These are phyloP conservation scores for Mustela nigripes DNA, from an alignment of 2,113 vertebrate species.

Conservation along the genomic window DNA sequence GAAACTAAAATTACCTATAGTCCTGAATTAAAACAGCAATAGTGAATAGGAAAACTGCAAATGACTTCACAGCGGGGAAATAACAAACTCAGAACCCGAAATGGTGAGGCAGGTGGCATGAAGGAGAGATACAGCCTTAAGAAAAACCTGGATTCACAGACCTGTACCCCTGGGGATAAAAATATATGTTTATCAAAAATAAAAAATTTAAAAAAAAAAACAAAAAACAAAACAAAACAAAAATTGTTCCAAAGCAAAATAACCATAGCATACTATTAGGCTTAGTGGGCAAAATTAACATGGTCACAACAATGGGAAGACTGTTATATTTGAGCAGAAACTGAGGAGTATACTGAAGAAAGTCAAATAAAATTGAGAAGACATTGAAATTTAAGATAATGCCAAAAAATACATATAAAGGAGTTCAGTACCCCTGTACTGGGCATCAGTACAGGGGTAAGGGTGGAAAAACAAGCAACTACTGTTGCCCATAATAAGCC, in stretches of 20 bases:
- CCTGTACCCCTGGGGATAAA: too few relatives aligned
- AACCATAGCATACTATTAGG: not conserved
- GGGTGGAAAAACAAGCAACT: not conserved
- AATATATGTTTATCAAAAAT: too few relatives aligned
- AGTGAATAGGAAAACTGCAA: not conserved
- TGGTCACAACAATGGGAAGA: not conserved
- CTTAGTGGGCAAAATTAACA: not conserved
- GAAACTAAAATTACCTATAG: not conserved
- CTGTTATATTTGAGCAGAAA: constrained; percentile 7
- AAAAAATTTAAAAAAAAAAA: too few relatives aligned
- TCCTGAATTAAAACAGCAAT: not conserved
- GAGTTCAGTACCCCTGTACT: not conserved
- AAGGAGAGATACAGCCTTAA: not conserved
- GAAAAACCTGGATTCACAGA: not conserved
- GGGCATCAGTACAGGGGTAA: not conserved
- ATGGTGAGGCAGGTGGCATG: too few relatives aligned
- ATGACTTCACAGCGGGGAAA: not conserved
- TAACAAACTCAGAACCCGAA: not conserved
- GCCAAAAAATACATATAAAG: not conserved
- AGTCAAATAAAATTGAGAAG: not conserved
- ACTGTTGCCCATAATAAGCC: not conserved
- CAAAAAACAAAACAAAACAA: too few relatives aligned
- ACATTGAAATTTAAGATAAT: not conserved
- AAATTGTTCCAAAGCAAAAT: not conserved
- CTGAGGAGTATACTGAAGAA: not conserved